These are phyloP conservation scores for Unio pictorum DNA, from an alignment of 2,888 invertebrate species.

Conservation along the genomic window DNA sequence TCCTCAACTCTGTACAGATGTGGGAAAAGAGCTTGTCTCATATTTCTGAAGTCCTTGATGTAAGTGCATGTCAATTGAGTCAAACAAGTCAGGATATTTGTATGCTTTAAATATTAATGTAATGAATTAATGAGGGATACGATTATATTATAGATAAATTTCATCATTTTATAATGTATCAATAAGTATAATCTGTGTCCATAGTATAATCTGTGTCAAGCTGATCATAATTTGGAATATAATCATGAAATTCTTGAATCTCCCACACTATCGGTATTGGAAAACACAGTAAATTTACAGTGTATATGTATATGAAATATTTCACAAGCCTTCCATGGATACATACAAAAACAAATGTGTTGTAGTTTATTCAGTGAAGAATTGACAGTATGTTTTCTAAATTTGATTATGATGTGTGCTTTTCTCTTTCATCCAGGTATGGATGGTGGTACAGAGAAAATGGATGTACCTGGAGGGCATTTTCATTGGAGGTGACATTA, in stretches of 20 bases:
- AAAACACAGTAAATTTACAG: too few species aligned
- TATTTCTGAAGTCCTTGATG: constrained; percentile 89
- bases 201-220: too few species aligned
- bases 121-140: too few species aligned
- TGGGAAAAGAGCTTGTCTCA: constrained; percentile 88
- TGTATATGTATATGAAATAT: not conserved
- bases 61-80: constrained; percentile 44
- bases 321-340: not conserved
- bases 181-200: too few species aligned
- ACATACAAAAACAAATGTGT: not conserved
- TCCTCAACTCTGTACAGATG: constrained; percentile 84
- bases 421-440: constrained; percentile 72
- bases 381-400: not conserved
- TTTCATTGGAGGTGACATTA: constrained; percentile 91
- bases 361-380: not conserved
- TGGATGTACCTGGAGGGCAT: constrained; percentile 95
- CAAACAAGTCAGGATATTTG: too few species aligned
- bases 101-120: too few species aligned
- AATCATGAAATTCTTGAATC: too few species aligned
- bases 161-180: too few species aligned
- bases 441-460: constrained; percentile 88
- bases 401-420: not conserved
- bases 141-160: too few species aligned
- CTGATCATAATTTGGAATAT: too few species aligned
- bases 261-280: too few species aligned